Evolutionary conservation across 2,113 vertebrate species (phyloP), one percentile per base, ranked within the genome.

Genomic region (Orthochromis indermauri): DNA sequence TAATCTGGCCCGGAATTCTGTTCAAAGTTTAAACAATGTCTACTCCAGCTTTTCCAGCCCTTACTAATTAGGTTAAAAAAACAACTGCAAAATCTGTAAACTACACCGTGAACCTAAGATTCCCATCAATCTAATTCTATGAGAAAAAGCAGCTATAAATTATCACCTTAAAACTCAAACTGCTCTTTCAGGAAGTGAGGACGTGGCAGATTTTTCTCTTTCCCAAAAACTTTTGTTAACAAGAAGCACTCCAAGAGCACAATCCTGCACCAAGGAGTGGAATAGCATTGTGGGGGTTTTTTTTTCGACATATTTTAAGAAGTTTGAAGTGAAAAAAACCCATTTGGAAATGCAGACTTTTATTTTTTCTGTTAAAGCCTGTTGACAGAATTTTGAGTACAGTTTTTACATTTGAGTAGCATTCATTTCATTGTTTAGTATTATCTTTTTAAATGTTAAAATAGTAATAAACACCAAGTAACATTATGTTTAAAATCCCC

Each of bases 251-350:
- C 4, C 16, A 10, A n/a, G 61, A 66, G 17, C 4, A 63, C 28
- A 35, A 63, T 19, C 10, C 4, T 63, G 17, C 17, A 35, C 17
- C 31, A 35, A 12, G 10, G 31, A 61, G 14, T 31, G 59, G 31
- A 63, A 63, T 63, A n/a, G 17, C 2, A 37, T 37, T 37, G 31
- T 1, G 31, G 1, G 0, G 28, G 1, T 0, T 5, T 1, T 2
- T 2, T 63, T 5, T 63, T 3, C 2, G 0, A 21, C 61, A 21
- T 37, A 13, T 7, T 68, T 8, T 37, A 68, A 68, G 61, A 68
- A 21, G 11, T 68, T 68, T 68, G 33, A 13, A 68, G 33, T 68
- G 0, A n/a, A 12, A 66, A 13, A 31, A 59, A 3, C 2, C 35
- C 1, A 0, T 66, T 37, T 68, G 63, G 11, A 68, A 68, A 68